phyloP scores from a whole-genome alignment of 2,888 invertebrate genomes.

The Camptogramma bilineatum region DNA sequence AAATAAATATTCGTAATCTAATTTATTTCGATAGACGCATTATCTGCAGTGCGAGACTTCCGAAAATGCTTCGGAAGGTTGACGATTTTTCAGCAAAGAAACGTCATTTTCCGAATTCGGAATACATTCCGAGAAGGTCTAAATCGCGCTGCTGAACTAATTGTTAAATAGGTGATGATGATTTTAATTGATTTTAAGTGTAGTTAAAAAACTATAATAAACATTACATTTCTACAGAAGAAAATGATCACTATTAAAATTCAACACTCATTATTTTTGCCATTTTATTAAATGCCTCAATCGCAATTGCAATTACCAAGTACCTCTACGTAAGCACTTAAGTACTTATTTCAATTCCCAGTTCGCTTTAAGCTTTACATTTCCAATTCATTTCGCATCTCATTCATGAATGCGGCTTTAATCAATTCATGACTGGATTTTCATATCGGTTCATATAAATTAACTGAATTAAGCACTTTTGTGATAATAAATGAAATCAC shows the following conservation, averaged over 20 bases:
- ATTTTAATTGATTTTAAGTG: no score
- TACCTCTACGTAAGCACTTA: background rate
- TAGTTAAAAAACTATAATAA: no score
- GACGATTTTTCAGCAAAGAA: no score
- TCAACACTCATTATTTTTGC: background rate
- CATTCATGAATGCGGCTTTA: constrained; percentile 52
- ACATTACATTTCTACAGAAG: no score
- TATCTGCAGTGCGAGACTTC: no score
- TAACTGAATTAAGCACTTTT: constrained; percentile 56
- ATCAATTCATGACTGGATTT: constrained; percentile 62
- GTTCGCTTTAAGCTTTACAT: constrained; percentile 59
- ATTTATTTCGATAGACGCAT: no score
- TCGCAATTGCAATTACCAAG: background rate
- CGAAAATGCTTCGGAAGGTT: no score
- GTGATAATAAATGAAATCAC: constrained; percentile 54
- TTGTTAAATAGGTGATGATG: no score
- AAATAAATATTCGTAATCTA: background rate
- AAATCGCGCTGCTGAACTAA: no score
- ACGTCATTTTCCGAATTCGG: no score
- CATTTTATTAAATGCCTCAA: background rate
- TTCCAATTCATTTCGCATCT: constrained; percentile 59
- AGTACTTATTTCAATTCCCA: constrained; percentile 35
- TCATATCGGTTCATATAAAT: constrained; percentile 58
- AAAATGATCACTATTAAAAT: no score
- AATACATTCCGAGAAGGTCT: no score